Evolutionary conservation across 2,113 vertebrate genomes (phyloP).

Genomic region (Crypturellus undulatus): DNA sequence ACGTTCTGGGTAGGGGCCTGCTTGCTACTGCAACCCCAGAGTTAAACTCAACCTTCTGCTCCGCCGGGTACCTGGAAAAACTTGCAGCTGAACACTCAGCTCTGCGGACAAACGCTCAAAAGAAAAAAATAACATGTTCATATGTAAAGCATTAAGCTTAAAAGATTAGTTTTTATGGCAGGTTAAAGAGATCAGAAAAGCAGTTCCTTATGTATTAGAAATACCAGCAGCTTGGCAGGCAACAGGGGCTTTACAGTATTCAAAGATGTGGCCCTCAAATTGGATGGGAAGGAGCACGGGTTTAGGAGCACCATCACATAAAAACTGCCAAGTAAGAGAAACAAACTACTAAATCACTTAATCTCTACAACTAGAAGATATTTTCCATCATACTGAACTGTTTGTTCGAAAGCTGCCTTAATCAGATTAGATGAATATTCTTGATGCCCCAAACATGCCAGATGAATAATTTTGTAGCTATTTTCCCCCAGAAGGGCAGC

Average conservation of each 20-base stretch:
- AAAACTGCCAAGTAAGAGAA: not conserved
- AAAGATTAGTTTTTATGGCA: not conserved
- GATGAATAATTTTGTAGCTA: not conserved
- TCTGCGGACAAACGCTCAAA: not conserved
- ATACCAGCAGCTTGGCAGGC: not conserved
- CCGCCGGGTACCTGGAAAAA: not conserved
- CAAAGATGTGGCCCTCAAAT: not conserved
- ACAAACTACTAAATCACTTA: not conserved
- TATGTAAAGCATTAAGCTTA: not conserved
- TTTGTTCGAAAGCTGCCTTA: not conserved
- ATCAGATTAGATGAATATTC: not conserved
- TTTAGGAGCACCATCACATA: not conserved
- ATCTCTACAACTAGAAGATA: not conserved
- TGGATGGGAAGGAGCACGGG: accelerated
- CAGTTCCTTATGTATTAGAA: not conserved
- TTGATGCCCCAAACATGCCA: not conserved
- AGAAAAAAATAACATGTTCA: not conserved
- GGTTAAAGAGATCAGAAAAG: not conserved
- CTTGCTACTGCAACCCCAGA: not conserved
- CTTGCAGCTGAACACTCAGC: not conserved
- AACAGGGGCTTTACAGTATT: accelerated
- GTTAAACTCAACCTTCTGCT: not conserved
- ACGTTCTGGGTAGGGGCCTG: not conserved
- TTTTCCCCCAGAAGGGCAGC: not conserved
- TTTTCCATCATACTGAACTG: not conserved